Evolutionary conservation across 2,797 vertebrate species (phyloP).

Genomic region (Benthosema pterotum): DNA sequence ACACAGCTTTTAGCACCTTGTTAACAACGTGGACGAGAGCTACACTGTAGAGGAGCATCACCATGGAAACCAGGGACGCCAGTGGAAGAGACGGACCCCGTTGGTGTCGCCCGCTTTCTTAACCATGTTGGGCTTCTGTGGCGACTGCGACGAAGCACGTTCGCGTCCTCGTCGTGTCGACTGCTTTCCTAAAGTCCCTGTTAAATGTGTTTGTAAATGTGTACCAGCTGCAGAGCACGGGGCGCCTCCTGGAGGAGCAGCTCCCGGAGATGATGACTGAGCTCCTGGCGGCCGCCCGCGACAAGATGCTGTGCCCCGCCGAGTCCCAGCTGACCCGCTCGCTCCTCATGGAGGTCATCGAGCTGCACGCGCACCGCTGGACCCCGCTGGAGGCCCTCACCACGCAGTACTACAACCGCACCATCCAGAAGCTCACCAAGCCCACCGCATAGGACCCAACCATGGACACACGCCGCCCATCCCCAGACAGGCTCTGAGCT

Average conservation of each 20-base stretch:
- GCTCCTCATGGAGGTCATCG: constrained; percentile 97
- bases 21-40: too few species aligned
- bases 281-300: constrained; percentile 89
- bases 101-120: too few species aligned
- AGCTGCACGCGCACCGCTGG: constrained; percentile 97
- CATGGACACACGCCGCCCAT: too few species aligned
- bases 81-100: too few species aligned
- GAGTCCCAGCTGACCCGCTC: constrained; percentile 95
- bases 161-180: too few species aligned
- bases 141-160: too few species aligned
- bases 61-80: too few species aligned
- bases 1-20: too few species aligned
- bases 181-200: too few species aligned
- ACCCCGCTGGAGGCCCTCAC: constrained; percentile 93
- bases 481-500: too few species aligned
- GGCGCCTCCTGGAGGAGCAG: constrained; percentile 95
- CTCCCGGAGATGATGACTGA: constrained; percentile 97
- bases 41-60: too few species aligned
- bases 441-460: constrained; percentile 56
- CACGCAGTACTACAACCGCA: constrained; percentile 98
- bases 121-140: too few species aligned
- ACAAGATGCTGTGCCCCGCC: constrained; percentile 96
- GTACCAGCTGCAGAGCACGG: constrained; percentile 92
- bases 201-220: background rate
- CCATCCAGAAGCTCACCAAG: constrained; percentile 97